These are phyloP conservation scores for Lutraria rhynchaena DNA, from an alignment of 1,140 invertebrate species.

Conservation along the genomic window DNA sequence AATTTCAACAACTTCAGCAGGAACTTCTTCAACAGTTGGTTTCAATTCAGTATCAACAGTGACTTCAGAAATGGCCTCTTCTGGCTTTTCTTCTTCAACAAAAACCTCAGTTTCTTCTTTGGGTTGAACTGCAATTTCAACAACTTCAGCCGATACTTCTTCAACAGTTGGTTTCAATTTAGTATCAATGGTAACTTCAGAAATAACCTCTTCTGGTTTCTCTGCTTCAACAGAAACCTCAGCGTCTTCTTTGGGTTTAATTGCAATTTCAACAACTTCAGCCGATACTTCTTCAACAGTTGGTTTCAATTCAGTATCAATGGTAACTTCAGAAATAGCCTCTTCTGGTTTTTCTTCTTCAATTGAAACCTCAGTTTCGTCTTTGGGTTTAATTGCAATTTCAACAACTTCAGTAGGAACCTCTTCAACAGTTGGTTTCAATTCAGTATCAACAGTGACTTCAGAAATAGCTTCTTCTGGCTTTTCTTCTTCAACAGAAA, in stretches of 20 bases:
- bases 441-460: not conserved
- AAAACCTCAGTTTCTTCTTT: not conserved
- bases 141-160: constrained; percentile 28
- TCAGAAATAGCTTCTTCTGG: constrained; percentile 18
- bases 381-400: constrained; percentile 62
- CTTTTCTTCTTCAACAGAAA: constrained; percentile 24
- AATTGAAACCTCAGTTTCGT: not conserved
- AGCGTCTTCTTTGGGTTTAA: not conserved
- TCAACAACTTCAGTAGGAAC: constrained; percentile 54
- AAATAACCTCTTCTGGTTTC: not conserved
- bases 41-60: too few species aligned
- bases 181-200: not conserved
- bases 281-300: not conserved
- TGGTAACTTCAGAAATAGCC: constrained; percentile 26
- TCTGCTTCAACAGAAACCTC: not conserved
- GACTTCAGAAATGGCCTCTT: too few species aligned
- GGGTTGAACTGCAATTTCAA: constrained; percentile 20
- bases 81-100: constrained; percentile 3
- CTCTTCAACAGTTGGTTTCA: not conserved
- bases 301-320: constrained; percentile 11
- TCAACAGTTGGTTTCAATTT: too few species aligned
- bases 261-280: constrained; percentile 11
- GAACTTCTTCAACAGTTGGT: too few species aligned
- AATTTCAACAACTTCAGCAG: too few species aligned
- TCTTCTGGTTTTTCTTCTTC: not conserved